Conservation (phyloP, 1,140 invertebrate species). For the Himalopsyche phryganea region DNA sequence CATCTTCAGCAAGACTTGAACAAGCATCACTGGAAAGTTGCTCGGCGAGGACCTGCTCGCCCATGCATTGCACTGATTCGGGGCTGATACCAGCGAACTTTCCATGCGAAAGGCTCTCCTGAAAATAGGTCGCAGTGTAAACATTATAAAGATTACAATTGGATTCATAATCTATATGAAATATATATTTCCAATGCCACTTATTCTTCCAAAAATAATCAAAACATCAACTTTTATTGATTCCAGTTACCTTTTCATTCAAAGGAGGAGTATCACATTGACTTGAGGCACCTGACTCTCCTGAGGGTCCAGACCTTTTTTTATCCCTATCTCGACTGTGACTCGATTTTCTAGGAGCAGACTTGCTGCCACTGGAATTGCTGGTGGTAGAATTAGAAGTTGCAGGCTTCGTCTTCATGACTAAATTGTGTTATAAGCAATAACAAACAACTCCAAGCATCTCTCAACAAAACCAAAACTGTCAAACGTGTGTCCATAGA, state of each 20-base stretch:
- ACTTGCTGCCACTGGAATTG: constrained; percentile 16
- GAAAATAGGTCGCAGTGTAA: background rate
- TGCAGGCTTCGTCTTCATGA: constrained; percentile 17
- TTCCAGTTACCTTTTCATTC: constrained; percentile 43
- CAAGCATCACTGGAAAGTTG: constrained; percentile 44
- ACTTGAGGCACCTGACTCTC: constrained; percentile 47
- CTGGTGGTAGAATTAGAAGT: constrained; percentile 5
- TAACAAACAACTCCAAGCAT: background rate
- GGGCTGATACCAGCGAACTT: constrained; percentile 49
- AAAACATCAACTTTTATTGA: too few species aligned
- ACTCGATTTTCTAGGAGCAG: constrained; percentile 9
- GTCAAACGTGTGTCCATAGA: constrained; percentile 2
- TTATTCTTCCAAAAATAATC: background rate
- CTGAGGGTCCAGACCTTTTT: constrained; percentile 38
- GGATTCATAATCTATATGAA: too few species aligned
- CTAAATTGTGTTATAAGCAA: background rate
- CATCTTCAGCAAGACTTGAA: constrained; percentile 49
- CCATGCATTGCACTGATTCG: constrained; percentile 48
- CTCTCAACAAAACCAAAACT: constrained; percentile 3
- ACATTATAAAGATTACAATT: background rate
- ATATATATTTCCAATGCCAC: background rate
- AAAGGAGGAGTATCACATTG: constrained; percentile 50
- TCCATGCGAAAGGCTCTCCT: constrained; percentile 33
- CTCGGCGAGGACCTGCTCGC: constrained; percentile 47
- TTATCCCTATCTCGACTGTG: constrained; percentile 43